These are phyloP conservation scores for Synergus gifuensis DNA, from an alignment of 2,888 invertebrate species.

Conservation along the genomic window DNA sequence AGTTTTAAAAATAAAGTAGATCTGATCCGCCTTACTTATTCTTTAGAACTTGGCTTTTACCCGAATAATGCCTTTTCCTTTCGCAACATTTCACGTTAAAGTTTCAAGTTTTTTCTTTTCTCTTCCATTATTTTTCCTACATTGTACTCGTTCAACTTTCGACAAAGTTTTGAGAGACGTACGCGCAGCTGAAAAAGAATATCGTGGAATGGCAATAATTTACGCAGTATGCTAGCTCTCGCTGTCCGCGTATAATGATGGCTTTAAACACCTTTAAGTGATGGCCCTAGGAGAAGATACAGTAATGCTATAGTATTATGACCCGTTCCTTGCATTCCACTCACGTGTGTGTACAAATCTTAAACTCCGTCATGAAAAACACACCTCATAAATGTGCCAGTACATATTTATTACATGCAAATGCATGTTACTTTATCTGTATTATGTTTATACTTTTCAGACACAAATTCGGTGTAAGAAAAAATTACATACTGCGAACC, in stretches of 20 bases:
- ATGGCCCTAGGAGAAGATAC: conserved; percentile 32
- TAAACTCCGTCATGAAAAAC: conserved; percentile 31
- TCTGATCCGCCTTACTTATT: background rate
- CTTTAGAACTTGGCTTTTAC: conserved; percentile 1
- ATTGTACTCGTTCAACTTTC: background rate
- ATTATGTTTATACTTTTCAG: conserved; percentile 6
- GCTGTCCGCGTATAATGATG: conserved; percentile 31
- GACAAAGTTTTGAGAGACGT: background rate
- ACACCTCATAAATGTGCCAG: conserved; percentile 37
- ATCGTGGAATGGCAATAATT: conserved; percentile 18
- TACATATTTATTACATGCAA: conserved; percentile 28
- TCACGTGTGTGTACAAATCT: conserved; percentile 33
- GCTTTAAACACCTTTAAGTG: conserved; percentile 40
- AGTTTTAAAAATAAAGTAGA: background rate
- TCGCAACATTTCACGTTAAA: conserved; percentile 6
- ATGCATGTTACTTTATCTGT: conserved; percentile 21
- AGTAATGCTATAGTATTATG: conserved; percentile 36
- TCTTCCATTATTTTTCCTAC: background rate
- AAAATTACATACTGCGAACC: background rate
- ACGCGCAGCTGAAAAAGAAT: background rate
- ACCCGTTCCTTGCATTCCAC: conserved; percentile 31
- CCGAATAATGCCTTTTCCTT: background rate
- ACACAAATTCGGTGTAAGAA: background rate
- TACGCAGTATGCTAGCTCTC: conserved; percentile 13
- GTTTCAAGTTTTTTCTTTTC: background rate